Evolutionary conservation across 2,888 invertebrate genomes (phyloP), one percentile per base, ranked within the genome.

Genomic region (Epirrhoe alternata): DNA sequence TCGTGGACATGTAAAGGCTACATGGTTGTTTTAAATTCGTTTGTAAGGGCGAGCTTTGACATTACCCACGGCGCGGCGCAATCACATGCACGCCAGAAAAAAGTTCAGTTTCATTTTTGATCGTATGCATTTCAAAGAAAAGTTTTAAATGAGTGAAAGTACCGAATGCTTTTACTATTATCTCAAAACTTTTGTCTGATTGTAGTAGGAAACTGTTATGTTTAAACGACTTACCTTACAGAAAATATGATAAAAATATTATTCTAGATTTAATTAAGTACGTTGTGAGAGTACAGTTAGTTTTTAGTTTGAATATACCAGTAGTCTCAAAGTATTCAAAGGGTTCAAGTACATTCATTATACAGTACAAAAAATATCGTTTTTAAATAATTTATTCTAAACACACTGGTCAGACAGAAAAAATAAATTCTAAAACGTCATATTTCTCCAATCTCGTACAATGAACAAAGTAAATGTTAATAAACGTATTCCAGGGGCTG

Each of bases 41-140:
- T 82, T 81, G 86, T 77, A 76, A 69, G 72, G 71, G 72, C 75
- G 72, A 77, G 80, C 87, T 88, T 89, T 88, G 88, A 86, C 84
- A 84, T 81, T 79, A 79, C 75, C 83, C 84, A 81, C 71, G 77
- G 72, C 84, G 81, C 70, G 77, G 72, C 76, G 74, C 76, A 79
- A 83, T 86, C 84, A 83, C 74, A 81, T 77, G 75, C 82, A 84
- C 76, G 77, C 75, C 74, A 74, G 70, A 75, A 67, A 70, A 49
- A 51, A 75, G 74, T 81, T 78, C 78, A 76, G 1, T 60, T 45
- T 45, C 5, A 50, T 79, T 71, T 73, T 62, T 71, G 69, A 42
- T 42, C 17, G 30, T 6, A 16, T 45, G 6, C 14, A 47, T 47
- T 47, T 47, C 47, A 16, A 47, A 47, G 47, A 47, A 47, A 47